A percentile compares a stretch with the other conserved stretches of the same genome.
These are phyloP conservation scores for Anthrax anthrax DNA, from an alignment of 2,888 invertebrate genomes.

Conservation along the genomic window DNA sequence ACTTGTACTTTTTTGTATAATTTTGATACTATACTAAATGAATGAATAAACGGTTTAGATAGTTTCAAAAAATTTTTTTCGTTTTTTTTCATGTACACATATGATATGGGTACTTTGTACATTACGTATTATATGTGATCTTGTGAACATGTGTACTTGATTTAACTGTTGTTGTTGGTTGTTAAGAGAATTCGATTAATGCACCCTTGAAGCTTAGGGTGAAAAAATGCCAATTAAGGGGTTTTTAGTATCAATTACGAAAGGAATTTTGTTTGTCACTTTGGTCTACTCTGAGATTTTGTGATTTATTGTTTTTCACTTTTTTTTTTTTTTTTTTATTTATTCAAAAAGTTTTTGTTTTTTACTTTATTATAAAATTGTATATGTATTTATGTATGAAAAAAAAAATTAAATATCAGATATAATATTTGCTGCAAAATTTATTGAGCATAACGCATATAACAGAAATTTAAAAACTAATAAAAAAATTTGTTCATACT, in stretches of 20 bases:
- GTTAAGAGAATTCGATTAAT: background rate
- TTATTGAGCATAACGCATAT: no score
- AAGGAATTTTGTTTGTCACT: conserved; percentile 22
- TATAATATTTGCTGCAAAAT: no score
- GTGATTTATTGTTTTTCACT: conserved; percentile 9
- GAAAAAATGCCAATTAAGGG: conserved; percentile 27
- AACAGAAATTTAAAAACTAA: no score
- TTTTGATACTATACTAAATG: no score
- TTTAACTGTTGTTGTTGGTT: background rate
- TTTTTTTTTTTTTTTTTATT: background rate
- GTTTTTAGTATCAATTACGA: conserved; percentile 36
- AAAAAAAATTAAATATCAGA: no score
- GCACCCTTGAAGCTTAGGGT: background rate
- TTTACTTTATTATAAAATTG: no score
- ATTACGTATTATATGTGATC: background rate
- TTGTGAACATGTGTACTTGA: background rate
- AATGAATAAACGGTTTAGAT: background rate
- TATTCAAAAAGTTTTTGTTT: no score
- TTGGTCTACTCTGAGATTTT: conserved; percentile 7
- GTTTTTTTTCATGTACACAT: background rate
- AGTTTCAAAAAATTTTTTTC: background rate
- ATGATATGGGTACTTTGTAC: background rate
- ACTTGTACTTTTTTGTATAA: no score
- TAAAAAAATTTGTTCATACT: no score
- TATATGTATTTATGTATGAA: no score